phyloP scores from a whole-genome alignment of 2,113 vertebrate species.

The Dicerorhinus sumatrensis region DNA sequence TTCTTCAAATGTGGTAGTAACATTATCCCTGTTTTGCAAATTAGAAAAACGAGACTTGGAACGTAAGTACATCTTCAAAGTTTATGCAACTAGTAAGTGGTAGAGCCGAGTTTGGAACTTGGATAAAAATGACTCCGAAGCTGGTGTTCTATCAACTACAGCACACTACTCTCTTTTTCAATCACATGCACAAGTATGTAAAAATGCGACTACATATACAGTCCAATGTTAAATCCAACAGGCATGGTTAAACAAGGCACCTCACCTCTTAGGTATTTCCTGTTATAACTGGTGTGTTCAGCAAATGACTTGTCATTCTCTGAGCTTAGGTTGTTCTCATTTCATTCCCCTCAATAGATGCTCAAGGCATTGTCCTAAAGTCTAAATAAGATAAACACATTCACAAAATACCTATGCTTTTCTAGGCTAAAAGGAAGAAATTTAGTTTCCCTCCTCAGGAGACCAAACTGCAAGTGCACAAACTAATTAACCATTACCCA shows the following conservation, averaged over 20 bases:
- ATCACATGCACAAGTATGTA: not conserved
- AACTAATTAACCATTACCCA: conserved; percentile 83
- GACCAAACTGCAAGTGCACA: conserved; percentile 71
- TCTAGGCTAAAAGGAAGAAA: conserved; percentile 74
- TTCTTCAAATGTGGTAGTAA: not conserved
- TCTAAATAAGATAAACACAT: conserved; percentile 63
- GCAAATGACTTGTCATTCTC: not conserved
- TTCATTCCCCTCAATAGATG: not conserved
- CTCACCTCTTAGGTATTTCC: not conserved
- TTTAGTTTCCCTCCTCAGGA: conserved; percentile 81
- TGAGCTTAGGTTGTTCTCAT: not conserved
- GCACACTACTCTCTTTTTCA: not conserved
- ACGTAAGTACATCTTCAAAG: not conserved
- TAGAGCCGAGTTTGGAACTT: not conserved
- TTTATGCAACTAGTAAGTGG: not conserved
- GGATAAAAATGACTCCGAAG: not conserved
- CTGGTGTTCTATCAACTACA: not conserved
- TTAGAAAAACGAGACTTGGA: not conserved
- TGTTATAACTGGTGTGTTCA: not conserved
- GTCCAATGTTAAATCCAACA: not conserved
- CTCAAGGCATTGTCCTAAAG: not conserved
- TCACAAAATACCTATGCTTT: conserved; percentile 63
- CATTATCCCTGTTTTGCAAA: not conserved
- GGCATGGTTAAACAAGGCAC: not conserved
- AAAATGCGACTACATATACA: not conserved